Evolutionary conservation across 1,140 invertebrate genomes (phyloP).

Genomic region (Chlorops oryzae): DNA sequence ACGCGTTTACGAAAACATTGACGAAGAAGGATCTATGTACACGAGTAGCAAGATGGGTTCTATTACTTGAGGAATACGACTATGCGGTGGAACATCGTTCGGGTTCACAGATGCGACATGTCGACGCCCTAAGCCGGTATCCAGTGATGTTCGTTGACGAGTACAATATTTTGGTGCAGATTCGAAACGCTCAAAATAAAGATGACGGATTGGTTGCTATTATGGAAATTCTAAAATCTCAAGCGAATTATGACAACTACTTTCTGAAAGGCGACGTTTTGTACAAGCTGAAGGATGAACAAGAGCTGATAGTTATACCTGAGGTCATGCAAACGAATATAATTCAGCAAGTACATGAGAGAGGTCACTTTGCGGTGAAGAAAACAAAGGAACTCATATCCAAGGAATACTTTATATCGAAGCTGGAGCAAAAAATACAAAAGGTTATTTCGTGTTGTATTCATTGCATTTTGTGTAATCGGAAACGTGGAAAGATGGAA

Average conservation of each 20-base stretch:
- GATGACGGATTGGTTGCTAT: slow-evolving; percentile 10
- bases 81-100: slow-evolving; percentile 25
- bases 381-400: slow-evolving; percentile 44
- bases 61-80: slow-evolving; percentile 28
- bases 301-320: slow-evolving; percentile 28
- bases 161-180: slow-evolving; percentile 5
- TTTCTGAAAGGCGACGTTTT: slow-evolving; percentile 25
- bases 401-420: slow-evolving; percentile 44
- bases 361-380: slow-evolving; percentile 38
- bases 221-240: neutral
- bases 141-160: slow-evolving; percentile 9
- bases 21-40: slow-evolving; percentile 29
- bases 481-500: slow-evolving; percentile 44
- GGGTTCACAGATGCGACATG: slow-evolving; percentile 26
- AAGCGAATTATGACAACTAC: slow-evolving; percentile 4
- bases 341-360: slow-evolving; percentile 32
- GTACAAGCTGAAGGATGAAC: slow-evolving; percentile 20
- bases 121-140: slow-evolving; percentile 31
- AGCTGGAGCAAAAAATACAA: slow-evolving; percentile 35
- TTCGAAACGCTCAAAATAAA: slow-evolving; percentile 15
- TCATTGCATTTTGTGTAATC: slow-evolving; percentile 28
- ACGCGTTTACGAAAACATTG: slow-evolving; percentile 35
- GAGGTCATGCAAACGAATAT: slow-evolving; percentile 31
- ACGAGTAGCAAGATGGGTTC: slow-evolving; percentile 28
- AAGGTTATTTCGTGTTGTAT: slow-evolving; percentile 35